Evolutionary conservation across 2,888 invertebrate species (phyloP), one percentile per base, ranked within the genome.

Genomic region (Lepidochrysops patricia): DNA sequence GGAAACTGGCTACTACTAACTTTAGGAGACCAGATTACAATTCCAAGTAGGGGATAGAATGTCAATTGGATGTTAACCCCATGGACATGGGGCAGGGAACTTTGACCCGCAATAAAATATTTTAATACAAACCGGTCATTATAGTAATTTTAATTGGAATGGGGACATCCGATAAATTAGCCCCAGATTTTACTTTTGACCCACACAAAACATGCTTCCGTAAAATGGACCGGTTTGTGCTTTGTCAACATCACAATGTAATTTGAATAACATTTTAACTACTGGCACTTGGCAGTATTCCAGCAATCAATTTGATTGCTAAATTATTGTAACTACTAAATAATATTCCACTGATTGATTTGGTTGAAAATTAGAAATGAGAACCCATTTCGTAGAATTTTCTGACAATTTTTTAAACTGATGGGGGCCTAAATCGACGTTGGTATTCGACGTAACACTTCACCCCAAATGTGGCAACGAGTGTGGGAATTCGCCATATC

Each of bases 401-500:
- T n/a, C n/a, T n/a, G n/a, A n/a, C n/a, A n/a, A n/a, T n/a, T n/a
- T n/a, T n/a, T n/a, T n/a, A n/a, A n/a, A n/a, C n/a, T n/a, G n/a
- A n/a, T n/a, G n/a, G 29, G 29, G 29, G 7, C 7, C 6, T 29
- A 29, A 43, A 19, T 43, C 23, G 19, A 4, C 23, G n/a, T n/a
- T n/a, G n/a, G n/a, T n/a, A n/a, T n/a, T n/a, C n/a, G 19, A 9
- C 19, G 3, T 9, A 19, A 23, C 3, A 3, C 9, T 43, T 7
- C 13, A 19, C 3, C 1, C 15, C 19, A 9, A 43, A 43, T 43
- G 43, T 19, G 9, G 19, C 19, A 23, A 26, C 66, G 66, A 75
- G 75, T 84, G 80, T 84, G 82, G 80, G 83, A 85, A 84, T 85
- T 85, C 74, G 81, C 82, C 69, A 23, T 32, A 29, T 49, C 27